Percentiles rank a stretch among this genome's conserved stretches.
Conservation (phyloP, 2,888 invertebrate species). For the Bedellia somnulentella region DNA sequence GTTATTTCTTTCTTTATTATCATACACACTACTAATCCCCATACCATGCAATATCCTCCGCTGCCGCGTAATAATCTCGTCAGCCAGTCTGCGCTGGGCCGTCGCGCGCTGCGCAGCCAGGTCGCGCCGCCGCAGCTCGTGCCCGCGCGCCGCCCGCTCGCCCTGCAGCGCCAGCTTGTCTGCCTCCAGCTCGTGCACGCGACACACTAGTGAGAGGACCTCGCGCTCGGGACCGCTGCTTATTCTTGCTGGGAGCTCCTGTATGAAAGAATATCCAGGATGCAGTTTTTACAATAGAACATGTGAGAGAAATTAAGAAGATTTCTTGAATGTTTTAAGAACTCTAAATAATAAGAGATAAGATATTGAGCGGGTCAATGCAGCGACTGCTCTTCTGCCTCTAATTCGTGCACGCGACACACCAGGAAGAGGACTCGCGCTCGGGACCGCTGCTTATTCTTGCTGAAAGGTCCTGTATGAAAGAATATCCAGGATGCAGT, state of each 20-base stretch:
- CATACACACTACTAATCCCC: too few relatives aligned
- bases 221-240: slow-evolving; percentile 90
- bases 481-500: too few relatives aligned
- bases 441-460: slow-evolving; percentile 87
- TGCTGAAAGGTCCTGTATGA: slow-evolving; percentile 84
- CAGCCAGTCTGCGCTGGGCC: slow-evolving; percentile 82
- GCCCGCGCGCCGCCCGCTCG: slow-evolving; percentile 80
- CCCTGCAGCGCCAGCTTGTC: slow-evolving; percentile 92
- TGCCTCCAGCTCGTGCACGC: slow-evolving; percentile 92
- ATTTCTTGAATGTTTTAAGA: too few relatives aligned
- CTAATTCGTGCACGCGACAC: slow-evolving; percentile 89
- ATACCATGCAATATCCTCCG: slow-evolving; percentile 81
- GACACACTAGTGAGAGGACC: slow-evolving; percentile 81
- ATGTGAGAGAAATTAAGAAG: too few relatives aligned
- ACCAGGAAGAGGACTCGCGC: slow-evolving; percentile 85
- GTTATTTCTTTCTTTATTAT: too few relatives aligned
- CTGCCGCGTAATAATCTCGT: slow-evolving; percentile 90
- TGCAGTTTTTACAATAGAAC: too few relatives aligned
- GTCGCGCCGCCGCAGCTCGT: slow-evolving; percentile 83
- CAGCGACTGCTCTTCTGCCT: slow-evolving; percentile 90
- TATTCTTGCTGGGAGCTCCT: slow-evolving; percentile 83
- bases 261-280: too few relatives aligned
- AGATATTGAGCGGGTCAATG: too few relatives aligned
- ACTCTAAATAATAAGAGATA: too few relatives aligned
- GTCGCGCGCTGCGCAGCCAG: slow-evolving; percentile 80